These are phyloP conservation scores for Drosophila subsilvestris DNA, from an alignment of 2,888 invertebrate genomes.

Conservation along the genomic window DNA sequence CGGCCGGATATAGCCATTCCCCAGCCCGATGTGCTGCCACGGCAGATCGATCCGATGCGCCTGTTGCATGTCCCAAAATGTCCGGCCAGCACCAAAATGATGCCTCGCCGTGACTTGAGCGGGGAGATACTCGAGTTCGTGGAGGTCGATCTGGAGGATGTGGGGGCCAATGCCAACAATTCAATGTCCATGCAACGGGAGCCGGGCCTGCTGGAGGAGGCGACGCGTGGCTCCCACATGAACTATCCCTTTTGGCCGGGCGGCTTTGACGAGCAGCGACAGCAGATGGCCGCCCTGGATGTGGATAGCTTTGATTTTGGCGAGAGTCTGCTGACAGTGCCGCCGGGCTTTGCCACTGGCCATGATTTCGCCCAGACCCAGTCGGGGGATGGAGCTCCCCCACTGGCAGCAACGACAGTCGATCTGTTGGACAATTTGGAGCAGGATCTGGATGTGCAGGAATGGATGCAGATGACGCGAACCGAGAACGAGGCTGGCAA, in stretches of 20 bases:
- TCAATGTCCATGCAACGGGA: slow-evolving; percentile 92
- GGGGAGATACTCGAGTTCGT: slow-evolving; percentile 90
- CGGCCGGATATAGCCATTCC: slow-evolving; percentile 82
- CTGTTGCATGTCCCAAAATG: slow-evolving; percentile 77
- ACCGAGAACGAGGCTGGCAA: slow-evolving; percentile 28
- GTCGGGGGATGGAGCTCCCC: background rate
- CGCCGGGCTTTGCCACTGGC: slow-evolving; percentile 89
- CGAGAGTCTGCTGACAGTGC: slow-evolving; percentile 84
- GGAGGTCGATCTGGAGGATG: slow-evolving; percentile 86
- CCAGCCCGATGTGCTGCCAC: slow-evolving; percentile 77
- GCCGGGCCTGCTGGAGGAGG: slow-evolving; percentile 89
- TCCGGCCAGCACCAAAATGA: slow-evolving; percentile 80
- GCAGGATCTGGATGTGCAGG: slow-evolving; percentile 80
- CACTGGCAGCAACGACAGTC: slow-evolving; percentile 61
- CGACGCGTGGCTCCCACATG: slow-evolving; percentile 89
- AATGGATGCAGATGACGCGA: slow-evolving; percentile 80
- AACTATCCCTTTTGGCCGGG: slow-evolving; percentile 96
- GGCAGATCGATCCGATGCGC: slow-evolving; percentile 75
- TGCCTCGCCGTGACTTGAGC: slow-evolving; percentile 88
- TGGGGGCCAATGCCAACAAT: slow-evolving; percentile 88
- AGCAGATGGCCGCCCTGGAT: slow-evolving; percentile 84
- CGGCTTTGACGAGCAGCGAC: slow-evolving; percentile 88
- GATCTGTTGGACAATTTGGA: slow-evolving; percentile 82
- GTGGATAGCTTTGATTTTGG: slow-evolving; percentile 84
- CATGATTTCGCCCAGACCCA: slow-evolving; percentile 84